A percentile compares a stretch with the other conserved stretches of the same genome.
Evolutionary conservation across 2,888 invertebrate species (phyloP).

Genomic region (Calliphora vomitoria): DNA sequence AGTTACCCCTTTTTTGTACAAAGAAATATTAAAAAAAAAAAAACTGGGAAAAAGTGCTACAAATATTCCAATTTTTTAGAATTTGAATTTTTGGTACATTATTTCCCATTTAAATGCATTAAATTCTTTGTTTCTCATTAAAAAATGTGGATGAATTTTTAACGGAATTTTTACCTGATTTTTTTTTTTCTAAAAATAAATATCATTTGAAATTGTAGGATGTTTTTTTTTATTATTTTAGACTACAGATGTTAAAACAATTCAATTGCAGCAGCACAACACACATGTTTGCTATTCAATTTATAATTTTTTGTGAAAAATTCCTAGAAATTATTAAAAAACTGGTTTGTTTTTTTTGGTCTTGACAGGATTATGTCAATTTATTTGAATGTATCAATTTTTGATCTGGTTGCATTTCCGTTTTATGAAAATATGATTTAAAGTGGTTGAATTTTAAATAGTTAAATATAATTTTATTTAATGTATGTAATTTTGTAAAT

Average conservation of each 20-base stretch:
- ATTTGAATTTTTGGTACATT: neutral
- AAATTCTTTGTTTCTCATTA: slow-evolving; percentile 30
- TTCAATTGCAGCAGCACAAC: neutral
- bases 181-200: slow-evolving; percentile 40
- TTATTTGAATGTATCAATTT: slow-evolving; percentile 19
- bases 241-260: slow-evolving; percentile 30
- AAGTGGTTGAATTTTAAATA: neutral
- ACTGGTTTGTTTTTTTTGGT: slow-evolving; percentile 27
- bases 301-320: slow-evolving; percentile 5
- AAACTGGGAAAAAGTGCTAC: neutral
- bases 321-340: slow-evolving; percentile 7
- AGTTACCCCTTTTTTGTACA: slow-evolving; percentile 53
- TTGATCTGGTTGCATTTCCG: neutral
- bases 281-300: neutral
- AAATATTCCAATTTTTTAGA: slow-evolving; percentile 30
- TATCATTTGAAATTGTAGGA: slow-evolving; percentile 19
- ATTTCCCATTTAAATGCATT: slow-evolving; percentile 17
- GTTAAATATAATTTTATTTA: too few relatives aligned
- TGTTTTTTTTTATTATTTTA: neutral
- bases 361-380: slow-evolving; percentile 6
- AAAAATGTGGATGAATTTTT: slow-evolving; percentile 29
- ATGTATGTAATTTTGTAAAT: too few relatives aligned
- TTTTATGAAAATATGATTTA: slow-evolving; percentile 1
- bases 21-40: neutral
- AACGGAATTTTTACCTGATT: slow-evolving; percentile 56